Conservation (phyloP, 1,140 invertebrate species). For the Mizuhopecten yessoensis region DNA sequence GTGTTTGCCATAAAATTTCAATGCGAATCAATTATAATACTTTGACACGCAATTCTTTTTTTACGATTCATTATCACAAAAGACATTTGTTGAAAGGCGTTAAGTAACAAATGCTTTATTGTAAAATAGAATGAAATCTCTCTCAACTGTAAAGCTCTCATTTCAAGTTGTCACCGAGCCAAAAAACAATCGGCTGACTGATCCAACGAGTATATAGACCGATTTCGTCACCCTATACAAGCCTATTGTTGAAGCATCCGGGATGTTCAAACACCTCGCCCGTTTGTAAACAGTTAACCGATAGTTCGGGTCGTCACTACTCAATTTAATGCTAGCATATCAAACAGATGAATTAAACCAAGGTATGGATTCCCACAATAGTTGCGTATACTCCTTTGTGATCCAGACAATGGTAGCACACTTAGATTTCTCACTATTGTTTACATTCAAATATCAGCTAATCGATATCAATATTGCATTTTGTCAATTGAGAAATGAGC, state of each 20-base stretch:
- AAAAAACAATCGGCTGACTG: not conserved
- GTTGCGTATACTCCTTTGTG: not conserved
- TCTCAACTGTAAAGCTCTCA: too few species aligned
- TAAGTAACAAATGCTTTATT: too few species aligned
- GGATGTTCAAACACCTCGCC: constrained; percentile 2
- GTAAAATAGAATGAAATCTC: too few species aligned
- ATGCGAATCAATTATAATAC: too few species aligned
- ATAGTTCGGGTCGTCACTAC: not conserved
- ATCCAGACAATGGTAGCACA: not conserved
- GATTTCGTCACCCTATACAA: too few species aligned
- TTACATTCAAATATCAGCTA: not conserved
- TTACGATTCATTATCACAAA: too few species aligned
- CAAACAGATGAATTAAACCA: not conserved
- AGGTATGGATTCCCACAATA: not conserved
- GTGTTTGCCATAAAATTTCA: too few species aligned
- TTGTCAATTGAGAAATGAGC: too few species aligned
- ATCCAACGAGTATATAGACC: not conserved
- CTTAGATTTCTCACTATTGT: not conserved
- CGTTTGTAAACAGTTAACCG: not conserved
- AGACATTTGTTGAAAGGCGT: too few species aligned
- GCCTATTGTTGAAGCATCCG: not conserved
- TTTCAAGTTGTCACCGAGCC: too few species aligned
- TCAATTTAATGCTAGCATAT: not conserved
- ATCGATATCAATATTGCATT: not conserved
- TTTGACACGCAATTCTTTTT: too few species aligned